Percentiles rank a stretch among this genome's conserved stretches.
phyloP scores from a whole-genome alignment of 2,888 invertebrate species.

The Serripes groenlandicus region DNA sequence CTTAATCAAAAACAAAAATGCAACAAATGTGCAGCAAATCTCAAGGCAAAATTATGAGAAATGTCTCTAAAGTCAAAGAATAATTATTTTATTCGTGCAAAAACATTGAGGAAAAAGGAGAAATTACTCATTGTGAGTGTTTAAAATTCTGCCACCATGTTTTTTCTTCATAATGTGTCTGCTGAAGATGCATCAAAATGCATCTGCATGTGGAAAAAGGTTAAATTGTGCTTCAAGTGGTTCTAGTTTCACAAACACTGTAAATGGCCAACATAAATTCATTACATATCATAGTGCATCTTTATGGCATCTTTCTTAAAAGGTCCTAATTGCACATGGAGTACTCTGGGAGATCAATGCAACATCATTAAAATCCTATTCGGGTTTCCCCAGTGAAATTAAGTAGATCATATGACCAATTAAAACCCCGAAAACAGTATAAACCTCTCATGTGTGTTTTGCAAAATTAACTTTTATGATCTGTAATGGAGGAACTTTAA shows the following conservation, averaged over 20 bases:
- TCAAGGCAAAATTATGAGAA: no score
- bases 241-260: slow-evolving; percentile 18
- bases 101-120: background rate
- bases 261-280: slow-evolving; percentile 43
- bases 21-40: no score
- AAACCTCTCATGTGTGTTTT: slow-evolving; percentile 33
- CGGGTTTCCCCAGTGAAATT: slow-evolving; percentile 38
- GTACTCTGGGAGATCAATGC: slow-evolving; percentile 24
- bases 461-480: slow-evolving; percentile 45
- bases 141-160: background rate
- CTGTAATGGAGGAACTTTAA: slow-evolving; percentile 29
- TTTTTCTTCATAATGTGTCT: background rate
- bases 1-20: no score
- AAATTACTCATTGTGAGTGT: background rate
- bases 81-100: no score
- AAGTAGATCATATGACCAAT: slow-evolving; percentile 58
- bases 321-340: slow-evolving; percentile 38
- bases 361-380: slow-evolving; percentile 42
- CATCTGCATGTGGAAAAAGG: background rate
- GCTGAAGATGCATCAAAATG: background rate
- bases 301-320: slow-evolving; percentile 49
- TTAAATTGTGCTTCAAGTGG: slow-evolving; percentile 11
- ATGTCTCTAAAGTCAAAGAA: no score
- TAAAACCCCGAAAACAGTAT: slow-evolving; percentile 32
- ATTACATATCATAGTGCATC: slow-evolving; percentile 36